Base-by-base conservation (phyloP, 2,888 invertebrate genomes). In the Cheilosia pagana region DNA sequence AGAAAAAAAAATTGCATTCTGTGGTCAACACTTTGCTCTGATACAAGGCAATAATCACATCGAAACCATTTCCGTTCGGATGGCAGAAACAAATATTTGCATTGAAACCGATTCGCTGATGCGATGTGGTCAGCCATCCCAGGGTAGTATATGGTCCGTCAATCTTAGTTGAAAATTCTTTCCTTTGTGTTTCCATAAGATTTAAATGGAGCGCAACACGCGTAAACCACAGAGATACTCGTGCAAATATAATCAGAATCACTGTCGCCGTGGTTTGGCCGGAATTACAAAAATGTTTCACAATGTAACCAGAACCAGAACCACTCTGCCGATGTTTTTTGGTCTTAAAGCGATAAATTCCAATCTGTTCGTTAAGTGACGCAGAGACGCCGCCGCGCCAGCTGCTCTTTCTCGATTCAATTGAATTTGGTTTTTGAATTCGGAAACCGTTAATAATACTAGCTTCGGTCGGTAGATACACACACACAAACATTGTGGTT, bases 1-100 rank as follows among this genome's bases (percentile, higher is more conserved):
- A 16, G 10, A 21, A 53, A 45, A 43, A 63, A 70, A 70, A 52
- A 63, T 65, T 53, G 23, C 39, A 76, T 76, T 81, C 45, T 71
- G 81, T 31, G 81, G 81, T 76, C 45, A 67, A 72, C 77, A 77
- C 77, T 81, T 70, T 21, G 25, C 16, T 60, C 65, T 55, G 65
- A 72, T 67, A 45, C 67, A 71, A 67, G 67, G 31, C 71, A 71
- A 39, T 45, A 81, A 81, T 76, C 65, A 31, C 76, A 81, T 76
- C 65, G 28, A 65, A 53, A 71, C 52, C 65, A 77, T 71, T 59
- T 81, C 81, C 81, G 76, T 76, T 82, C 68, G 31, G 19, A 53
- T 75, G 60, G 28, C 55, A 45, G 16, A 50, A 41, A 23, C 63
- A 77, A 81, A 81, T 77, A 71, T 77, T 77, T 72, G 59, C 48